Percentiles rank a stretch among this genome's conserved stretches.
Conservation (phyloP, 2,888 invertebrate genomes). For the Tineola bisselliella region DNA sequence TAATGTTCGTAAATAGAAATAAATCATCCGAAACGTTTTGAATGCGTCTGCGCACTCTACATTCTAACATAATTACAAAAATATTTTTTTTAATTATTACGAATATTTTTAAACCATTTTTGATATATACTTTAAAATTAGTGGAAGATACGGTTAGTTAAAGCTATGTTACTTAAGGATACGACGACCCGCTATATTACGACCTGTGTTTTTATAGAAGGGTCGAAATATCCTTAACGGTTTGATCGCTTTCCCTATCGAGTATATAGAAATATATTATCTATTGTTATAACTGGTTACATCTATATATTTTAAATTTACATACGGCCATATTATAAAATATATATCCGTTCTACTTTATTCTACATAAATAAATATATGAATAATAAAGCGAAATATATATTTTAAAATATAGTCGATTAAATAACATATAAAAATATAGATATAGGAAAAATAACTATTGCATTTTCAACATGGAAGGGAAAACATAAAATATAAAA, state of each 20-base stretch:
- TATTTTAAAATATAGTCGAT: conserved; percentile 8
- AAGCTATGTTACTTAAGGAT: conserved; percentile 57
- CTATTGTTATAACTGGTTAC: conserved; percentile 56
- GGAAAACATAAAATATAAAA: conserved; percentile 55
- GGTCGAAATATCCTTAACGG: conserved; percentile 47
- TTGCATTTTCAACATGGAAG: conserved; percentile 65
- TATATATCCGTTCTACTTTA: background rate
- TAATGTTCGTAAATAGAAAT: no score
- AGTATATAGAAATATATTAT: conserved; percentile 43
- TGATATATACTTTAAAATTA: conserved; percentile 40
- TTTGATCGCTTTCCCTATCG: conserved; percentile 38
- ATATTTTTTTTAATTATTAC: background rate
- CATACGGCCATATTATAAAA: conserved; percentile 13
- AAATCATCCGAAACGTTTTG: no score
- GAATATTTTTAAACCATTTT: background rate
- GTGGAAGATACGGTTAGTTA: conserved; percentile 65
- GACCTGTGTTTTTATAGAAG: conserved; percentile 17
- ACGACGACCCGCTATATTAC: conserved; percentile 33
- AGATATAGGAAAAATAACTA: conserved; percentile 35
- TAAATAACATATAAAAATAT: conserved; percentile 12
- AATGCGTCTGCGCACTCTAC: no score
- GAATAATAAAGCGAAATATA: no score
- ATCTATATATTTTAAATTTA: conserved; percentile 18
- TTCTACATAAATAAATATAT: no score
- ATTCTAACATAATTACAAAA: background rate